phyloP scores from a whole-genome alignment of 2,113 vertebrate species.

The Corydoras maculifer region DNA sequence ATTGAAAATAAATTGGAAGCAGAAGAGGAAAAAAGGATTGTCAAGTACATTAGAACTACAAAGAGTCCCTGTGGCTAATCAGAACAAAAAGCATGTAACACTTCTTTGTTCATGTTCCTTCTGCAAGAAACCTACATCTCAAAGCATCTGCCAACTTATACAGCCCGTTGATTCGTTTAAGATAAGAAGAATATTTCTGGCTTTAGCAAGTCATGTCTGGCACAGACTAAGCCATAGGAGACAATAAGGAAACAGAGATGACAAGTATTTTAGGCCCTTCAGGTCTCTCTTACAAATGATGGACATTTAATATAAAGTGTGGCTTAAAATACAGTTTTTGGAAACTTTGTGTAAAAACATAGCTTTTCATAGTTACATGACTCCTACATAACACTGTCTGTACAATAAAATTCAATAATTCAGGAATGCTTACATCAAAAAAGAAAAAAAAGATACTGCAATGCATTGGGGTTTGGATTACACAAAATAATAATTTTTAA shows the following conservation, averaged over 20 bases:
- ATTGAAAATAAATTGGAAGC: neutral
- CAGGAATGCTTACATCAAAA: too few relatives aligned
- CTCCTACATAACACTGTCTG: too few relatives aligned
- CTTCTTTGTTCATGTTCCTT: slow-evolving; percentile 3
- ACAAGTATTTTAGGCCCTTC: neutral
- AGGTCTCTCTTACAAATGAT: neutral
- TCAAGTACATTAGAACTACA: neutral
- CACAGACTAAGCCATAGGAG: slow-evolving; percentile 2
- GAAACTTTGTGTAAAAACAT: too few relatives aligned
- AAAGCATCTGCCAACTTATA: slow-evolving; percentile 22
- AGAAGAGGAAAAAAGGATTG: neutral
- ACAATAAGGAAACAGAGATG: slow-evolving; percentile 3
- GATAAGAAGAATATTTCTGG: slow-evolving; percentile 4
- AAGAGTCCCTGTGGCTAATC: neutral
- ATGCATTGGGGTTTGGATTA: too few relatives aligned
- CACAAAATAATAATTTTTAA: too few relatives aligned
- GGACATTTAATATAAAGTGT: neutral
- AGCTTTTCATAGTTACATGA: too few relatives aligned
- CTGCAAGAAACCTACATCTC: slow-evolving; percentile 9
- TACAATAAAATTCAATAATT: too few relatives aligned
- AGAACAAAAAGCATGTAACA: neutral
- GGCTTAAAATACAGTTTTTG: neutral
- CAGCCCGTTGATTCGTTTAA: slow-evolving; percentile 11
- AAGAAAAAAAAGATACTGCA: too few relatives aligned
- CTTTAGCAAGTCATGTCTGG: slow-evolving; percentile 15